These are phyloP conservation scores for Zenarchopterus dispar DNA, from an alignment of 2,797 vertebrate species.

Conservation along the genomic window DNA sequence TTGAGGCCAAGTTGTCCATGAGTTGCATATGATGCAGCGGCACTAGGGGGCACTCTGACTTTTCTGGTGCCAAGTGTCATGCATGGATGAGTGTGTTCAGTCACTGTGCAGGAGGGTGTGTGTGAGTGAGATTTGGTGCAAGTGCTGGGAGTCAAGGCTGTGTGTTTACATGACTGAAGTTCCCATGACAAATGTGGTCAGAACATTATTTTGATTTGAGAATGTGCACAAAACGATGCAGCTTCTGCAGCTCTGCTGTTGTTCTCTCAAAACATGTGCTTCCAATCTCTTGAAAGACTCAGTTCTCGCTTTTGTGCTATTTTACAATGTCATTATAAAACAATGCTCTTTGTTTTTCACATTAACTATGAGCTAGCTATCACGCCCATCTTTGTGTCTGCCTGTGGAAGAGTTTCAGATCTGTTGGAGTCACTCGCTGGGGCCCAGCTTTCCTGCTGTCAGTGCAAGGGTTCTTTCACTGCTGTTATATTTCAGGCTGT, in stretches of 20 bases:
- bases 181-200: conserved; percentile 91
- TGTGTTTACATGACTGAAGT: conserved; percentile 86
- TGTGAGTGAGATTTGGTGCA: conserved; percentile 29
- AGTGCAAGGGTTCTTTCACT: conserved; percentile 60
- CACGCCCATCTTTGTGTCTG: conserved; percentile 80
- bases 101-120: conserved; percentile 16
- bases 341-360: conserved; percentile 91
- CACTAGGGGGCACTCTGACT: conserved; percentile 85
- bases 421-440: conserved; percentile 80
- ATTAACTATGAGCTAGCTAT: conserved; percentile 89
- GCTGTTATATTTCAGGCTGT: conserved; percentile 94
- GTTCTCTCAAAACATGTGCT: conserved; percentile 87
- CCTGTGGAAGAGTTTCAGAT: conserved; percentile 87
- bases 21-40: conserved; percentile 27
- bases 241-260: conserved; percentile 73
- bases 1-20: conserved; percentile 44
- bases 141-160: conserved; percentile 56
- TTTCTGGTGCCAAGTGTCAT: conserved; percentile 36
- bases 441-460: conserved; percentile 76
- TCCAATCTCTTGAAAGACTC: conserved; percentile 89
- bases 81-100: conserved; percentile 33
- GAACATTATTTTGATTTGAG: conserved; percentile 86
- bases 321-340: conserved; percentile 89
- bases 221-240: conserved; percentile 63
- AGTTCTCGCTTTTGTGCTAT: conserved; percentile 71